Conservation (phyloP, 2,113 vertebrate genomes). For the Oostethus manadensis region DNA sequence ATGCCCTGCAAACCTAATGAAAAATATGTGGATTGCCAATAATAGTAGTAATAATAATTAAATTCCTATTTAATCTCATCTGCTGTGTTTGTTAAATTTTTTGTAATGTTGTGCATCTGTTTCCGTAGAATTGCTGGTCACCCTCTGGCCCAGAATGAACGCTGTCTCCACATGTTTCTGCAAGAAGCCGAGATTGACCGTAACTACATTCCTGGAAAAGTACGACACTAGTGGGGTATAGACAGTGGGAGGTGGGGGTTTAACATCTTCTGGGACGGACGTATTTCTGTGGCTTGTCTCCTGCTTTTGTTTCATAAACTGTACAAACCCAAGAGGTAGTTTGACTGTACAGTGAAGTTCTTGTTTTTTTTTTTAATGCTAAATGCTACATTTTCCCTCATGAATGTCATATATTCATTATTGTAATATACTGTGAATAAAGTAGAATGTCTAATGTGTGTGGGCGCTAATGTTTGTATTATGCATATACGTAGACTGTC, state of each 20-base stretch:
- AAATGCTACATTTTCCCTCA: conserved; percentile 5
- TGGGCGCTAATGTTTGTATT: conserved; percentile 12
- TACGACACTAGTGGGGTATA: conserved; percentile 76
- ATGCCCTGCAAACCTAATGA: neutral
- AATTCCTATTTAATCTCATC: neutral
- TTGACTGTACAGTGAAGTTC: conserved; percentile 22
- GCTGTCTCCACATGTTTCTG: conserved; percentile 99
- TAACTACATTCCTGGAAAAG: conserved; percentile 98
- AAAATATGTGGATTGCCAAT: neutral
- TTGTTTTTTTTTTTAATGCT: conserved; percentile 11
- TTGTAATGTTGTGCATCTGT: conserved; percentile 10
- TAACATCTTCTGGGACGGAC: conserved; percentile 14
- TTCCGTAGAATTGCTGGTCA: conserved; percentile 92
- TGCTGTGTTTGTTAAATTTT: neutral
- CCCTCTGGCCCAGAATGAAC: conserved; percentile 97
- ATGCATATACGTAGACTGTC: conserved; percentile 12
- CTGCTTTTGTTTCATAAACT: conserved; percentile 42
- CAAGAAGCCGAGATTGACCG: conserved; percentile 97
- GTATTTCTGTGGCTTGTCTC: conserved; percentile 16
- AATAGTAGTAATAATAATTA: neutral
- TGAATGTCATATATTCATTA: conserved; percentile 33
- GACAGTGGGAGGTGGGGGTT: conserved; percentile 33
- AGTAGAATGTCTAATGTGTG: conserved; percentile 39
- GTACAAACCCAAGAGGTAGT: conserved; percentile 18
- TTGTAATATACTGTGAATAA: conserved; percentile 60